Evolutionary conservation across 1,140 invertebrate genomes (phyloP).

Genomic region (Bombus difficillimus): DNA sequence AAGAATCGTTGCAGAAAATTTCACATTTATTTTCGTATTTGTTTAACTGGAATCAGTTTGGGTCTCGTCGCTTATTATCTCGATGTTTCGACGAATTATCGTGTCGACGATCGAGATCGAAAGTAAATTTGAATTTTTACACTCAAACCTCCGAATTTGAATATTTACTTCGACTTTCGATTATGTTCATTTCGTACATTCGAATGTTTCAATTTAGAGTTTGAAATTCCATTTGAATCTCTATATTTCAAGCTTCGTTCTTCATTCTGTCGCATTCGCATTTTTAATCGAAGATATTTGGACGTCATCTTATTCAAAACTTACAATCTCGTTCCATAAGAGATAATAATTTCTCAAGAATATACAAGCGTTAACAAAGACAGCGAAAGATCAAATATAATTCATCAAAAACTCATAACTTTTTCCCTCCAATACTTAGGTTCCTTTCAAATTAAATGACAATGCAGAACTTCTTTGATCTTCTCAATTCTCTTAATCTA

Average conservation of each 20-base stretch:
- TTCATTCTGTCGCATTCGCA: neutral
- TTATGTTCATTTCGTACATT: accelerated
- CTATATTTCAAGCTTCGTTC: neutral
- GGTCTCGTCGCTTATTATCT: neutral
- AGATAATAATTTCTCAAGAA: neutral
- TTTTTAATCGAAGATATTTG: neutral
- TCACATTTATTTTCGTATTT: neutral
- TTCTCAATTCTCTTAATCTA: neutral
- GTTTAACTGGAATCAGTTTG: neutral
- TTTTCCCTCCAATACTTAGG: neutral
- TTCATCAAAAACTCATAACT: neutral
- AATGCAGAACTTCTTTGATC: neutral
- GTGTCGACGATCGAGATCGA: too few species aligned
- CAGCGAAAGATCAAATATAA: neutral
- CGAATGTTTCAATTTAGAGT: neutral
- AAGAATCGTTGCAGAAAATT: neutral
- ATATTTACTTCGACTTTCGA: too few species aligned
- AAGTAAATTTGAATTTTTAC: neutral
- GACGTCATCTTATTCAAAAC: neutral
- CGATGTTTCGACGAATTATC: neutral
- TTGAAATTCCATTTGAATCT: neutral
- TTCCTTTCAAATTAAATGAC: neutral
- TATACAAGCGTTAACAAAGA: neutral
- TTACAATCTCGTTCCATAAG: neutral
- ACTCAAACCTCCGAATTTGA: neutral